A percentile compares a stretch with the other conserved stretches of the same genome.
Evolutionary conservation across 2,888 invertebrate species (phyloP).

Genomic region (Colletes collaris): DNA sequence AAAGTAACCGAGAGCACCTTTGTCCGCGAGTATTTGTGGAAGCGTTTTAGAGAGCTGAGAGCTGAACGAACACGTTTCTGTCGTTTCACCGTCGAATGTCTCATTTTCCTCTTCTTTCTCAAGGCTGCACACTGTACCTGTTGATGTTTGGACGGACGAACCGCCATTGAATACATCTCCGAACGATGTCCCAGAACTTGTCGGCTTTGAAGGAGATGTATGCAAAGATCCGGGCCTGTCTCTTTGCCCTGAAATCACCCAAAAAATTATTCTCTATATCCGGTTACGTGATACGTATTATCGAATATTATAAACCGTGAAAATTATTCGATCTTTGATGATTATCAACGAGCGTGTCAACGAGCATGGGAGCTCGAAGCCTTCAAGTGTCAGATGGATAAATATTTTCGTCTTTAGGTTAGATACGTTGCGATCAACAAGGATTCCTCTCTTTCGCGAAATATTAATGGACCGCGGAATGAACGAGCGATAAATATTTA

Average conservation of each 20-base stretch:
- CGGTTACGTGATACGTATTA: neutral
- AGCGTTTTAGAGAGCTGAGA: slow-evolving; percentile 90
- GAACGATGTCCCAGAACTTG: slow-evolving; percentile 63
- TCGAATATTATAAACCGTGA: too few species aligned
- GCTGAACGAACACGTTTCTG: slow-evolving; percentile 82
- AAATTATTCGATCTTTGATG: neutral
- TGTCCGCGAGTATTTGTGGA: slow-evolving; percentile 90
- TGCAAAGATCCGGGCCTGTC: slow-evolving; percentile 73
- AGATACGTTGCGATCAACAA: slow-evolving; percentile 20
- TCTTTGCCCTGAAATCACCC: slow-evolving; percentile 70
- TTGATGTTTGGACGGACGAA: slow-evolving; percentile 48
- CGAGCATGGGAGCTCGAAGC: neutral
- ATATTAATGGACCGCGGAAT: neutral
- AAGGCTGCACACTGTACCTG: slow-evolving; percentile 73
- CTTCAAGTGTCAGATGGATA: neutral
- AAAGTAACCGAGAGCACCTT: slow-evolving; percentile 92
- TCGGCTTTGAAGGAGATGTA: slow-evolving; percentile 68
- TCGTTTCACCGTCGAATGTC: slow-evolving; percentile 57
- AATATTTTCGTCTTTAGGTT: slow-evolving; percentile 44
- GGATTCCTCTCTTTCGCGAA: neutral
- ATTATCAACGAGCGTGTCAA: neutral
- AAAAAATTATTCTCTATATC: neutral
- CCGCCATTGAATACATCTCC: slow-evolving; percentile 58
- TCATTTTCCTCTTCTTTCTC: slow-evolving; percentile 80
- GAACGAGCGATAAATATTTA: slow-evolving; percentile 76